A percentile compares a stretch with the other conserved stretches of the same genome.
Conservation (phyloP, 2,797 vertebrate genomes). For the Carapus acus region DNA sequence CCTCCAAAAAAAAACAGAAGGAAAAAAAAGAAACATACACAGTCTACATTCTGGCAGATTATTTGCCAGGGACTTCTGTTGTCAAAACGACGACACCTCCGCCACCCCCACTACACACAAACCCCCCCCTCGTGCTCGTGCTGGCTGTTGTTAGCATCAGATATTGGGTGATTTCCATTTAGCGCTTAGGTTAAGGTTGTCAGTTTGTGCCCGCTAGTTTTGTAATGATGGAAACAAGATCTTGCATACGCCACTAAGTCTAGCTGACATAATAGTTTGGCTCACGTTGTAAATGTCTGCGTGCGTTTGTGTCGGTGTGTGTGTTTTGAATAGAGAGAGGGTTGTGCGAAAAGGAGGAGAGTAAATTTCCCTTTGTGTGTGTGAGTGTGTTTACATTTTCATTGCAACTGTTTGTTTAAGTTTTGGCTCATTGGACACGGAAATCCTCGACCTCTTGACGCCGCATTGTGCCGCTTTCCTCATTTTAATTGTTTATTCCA, state of each 20-base stretch:
- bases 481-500: background rate
- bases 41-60: conserved; percentile 65
- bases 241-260: conserved; percentile 71
- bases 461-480: too few relatives aligned
- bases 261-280: conserved; percentile 74
- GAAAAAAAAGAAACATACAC: too few relatives aligned
- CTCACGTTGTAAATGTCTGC: conserved; percentile 31
- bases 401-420: background rate
- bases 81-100: conserved; percentile 70
- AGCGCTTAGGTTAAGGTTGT: conserved; percentile 77
- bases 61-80: conserved; percentile 68
- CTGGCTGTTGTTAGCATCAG: conserved; percentile 76
- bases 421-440: background rate
- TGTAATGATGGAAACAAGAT: conserved; percentile 76
- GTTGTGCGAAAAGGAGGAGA: background rate
- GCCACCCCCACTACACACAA: too few relatives aligned
- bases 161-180: conserved; percentile 79
- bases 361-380: too few relatives aligned
- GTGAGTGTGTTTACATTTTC: conserved; percentile 13
- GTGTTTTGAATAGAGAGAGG: background rate
- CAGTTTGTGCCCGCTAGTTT: conserved; percentile 73
- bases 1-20: too few relatives aligned
- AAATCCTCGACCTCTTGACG: too few relatives aligned
- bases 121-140: too few relatives aligned
- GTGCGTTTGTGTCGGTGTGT: conserved; percentile 10